These are phyloP conservation scores for Malurus melanocephalus DNA, from an alignment of 2,113 vertebrate genomes.

Conservation along the genomic window DNA sequence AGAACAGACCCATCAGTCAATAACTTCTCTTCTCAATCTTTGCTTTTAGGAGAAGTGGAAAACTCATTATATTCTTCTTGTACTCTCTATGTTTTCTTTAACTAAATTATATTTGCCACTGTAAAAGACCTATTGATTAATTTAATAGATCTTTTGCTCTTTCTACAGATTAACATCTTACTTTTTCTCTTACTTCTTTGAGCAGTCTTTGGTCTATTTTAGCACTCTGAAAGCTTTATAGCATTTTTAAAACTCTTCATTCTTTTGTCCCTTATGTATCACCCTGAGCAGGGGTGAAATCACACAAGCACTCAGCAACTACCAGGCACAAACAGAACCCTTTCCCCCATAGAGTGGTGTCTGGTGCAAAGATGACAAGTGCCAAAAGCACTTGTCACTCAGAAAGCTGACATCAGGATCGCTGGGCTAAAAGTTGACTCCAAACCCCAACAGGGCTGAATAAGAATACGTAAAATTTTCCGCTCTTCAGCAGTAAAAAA, in stretches of 20 bases:
- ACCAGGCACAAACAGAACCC: background rate
- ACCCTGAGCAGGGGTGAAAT: constrained; percentile 3
- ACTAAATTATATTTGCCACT: constrained; percentile 40
- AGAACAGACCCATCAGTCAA: background rate
- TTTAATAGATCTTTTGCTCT: constrained; percentile 35
- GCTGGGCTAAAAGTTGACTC: background rate
- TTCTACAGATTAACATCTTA: background rate
- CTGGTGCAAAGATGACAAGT: constrained; percentile 13
- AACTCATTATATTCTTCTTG: constrained; percentile 31
- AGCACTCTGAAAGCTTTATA: background rate
- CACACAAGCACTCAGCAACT: background rate
- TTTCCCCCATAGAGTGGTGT: background rate
- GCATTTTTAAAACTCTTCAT: constrained; percentile 4
- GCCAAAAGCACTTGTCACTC: constrained; percentile 33
- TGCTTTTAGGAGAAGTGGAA: background rate
- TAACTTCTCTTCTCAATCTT: background rate
- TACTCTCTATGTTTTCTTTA: constrained; percentile 14
- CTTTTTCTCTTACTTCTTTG: background rate
- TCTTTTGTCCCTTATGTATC: background rate
- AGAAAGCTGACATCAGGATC: background rate
- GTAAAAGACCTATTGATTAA: constrained; percentile 46
- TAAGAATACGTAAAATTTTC: background rate
- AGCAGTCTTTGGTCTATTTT: background rate
- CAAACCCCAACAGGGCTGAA: background rate
- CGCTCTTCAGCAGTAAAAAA: background rate